Conservation (phyloP, 1,140 invertebrate species). For the Drosophila pachea region DNA sequence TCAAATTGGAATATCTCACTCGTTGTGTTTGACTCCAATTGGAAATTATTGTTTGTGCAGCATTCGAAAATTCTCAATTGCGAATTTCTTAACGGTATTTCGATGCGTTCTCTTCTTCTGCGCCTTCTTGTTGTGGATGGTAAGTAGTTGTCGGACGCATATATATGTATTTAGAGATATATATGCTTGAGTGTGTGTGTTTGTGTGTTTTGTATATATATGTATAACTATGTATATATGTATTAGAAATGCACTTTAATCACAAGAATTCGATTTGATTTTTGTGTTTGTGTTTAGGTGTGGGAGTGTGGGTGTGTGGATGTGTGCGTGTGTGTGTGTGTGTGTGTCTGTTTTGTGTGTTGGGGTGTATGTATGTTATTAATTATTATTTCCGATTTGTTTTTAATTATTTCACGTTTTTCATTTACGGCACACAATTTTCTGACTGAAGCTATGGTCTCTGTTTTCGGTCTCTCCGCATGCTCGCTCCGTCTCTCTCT, state of each 20-base stretch:
- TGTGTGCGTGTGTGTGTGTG: slow-evolving; percentile 15
- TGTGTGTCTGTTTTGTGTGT: slow-evolving; percentile 9
- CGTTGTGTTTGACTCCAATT: slow-evolving; percentile 20
- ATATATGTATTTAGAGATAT: slow-evolving; percentile 10
- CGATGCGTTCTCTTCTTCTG: slow-evolving; percentile 38
- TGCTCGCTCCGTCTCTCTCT: slow-evolving; percentile 1
- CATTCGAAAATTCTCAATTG: slow-evolving; percentile 18
- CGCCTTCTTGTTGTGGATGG: slow-evolving; percentile 22
- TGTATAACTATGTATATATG: slow-evolving; percentile 48
- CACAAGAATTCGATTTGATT: slow-evolving; percentile 74
- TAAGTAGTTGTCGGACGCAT: slow-evolving; percentile 21
- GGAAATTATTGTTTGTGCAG: slow-evolving; percentile 30
- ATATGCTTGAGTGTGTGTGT: slow-evolving; percentile 32
- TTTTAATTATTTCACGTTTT: slow-evolving; percentile 39
- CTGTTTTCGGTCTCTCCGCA: slow-evolving; percentile 3
- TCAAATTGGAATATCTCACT: slow-evolving; percentile 24
- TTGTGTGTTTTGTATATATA: slow-evolving; percentile 21
- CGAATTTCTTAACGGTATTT: slow-evolving; percentile 31
- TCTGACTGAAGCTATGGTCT: slow-evolving; percentile 50
- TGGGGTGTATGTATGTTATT: slow-evolving; percentile 37
- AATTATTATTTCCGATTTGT: slow-evolving; percentile 25
- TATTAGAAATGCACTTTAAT: slow-evolving; percentile 78
- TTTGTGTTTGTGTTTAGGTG: slow-evolving; percentile 21
- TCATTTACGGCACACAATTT: slow-evolving; percentile 50
- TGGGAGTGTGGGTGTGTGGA: slow-evolving; percentile 11